A percentile compares a stretch with the other conserved stretches of the same genome.
phyloP scores from a whole-genome alignment of 2,888 invertebrate genomes.

The Dasypogon diadema region DNA sequence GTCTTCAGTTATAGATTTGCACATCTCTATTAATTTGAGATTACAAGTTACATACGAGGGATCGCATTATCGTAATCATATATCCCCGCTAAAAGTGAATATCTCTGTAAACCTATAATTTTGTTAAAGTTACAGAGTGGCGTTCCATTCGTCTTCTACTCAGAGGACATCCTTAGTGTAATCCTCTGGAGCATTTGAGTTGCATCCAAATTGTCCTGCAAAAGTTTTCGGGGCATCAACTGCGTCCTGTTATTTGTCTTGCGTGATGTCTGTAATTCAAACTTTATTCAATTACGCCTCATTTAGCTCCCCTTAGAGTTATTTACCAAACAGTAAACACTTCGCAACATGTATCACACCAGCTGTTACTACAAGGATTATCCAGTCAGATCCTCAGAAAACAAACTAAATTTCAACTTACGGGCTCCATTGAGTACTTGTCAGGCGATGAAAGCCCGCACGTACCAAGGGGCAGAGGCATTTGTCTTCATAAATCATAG shows the following conservation, averaged over 20 bases:
- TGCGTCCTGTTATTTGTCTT: conserved; percentile 34
- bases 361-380: conserved; percentile 40
- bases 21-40: too few relatives aligned
- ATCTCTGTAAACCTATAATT: too few relatives aligned
- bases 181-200: too few relatives aligned
- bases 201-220: conserved; percentile 28
- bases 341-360: conserved; percentile 34
- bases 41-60: too few relatives aligned
- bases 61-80: too few relatives aligned
- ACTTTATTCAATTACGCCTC: conserved; percentile 45
- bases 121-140: too few relatives aligned
- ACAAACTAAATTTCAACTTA: conserved; percentile 47
- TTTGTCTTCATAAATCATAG: conserved; percentile 52
- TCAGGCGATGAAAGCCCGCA: conserved; percentile 37
- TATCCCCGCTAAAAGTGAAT: too few relatives aligned
- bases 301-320: conserved; percentile 30
- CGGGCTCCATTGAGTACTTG: conserved; percentile 44
- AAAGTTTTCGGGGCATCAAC: conserved; percentile 27
- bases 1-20: too few relatives aligned
- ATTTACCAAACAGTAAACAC: conserved; percentile 38
- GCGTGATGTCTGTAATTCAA: conserved; percentile 38
- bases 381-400: conserved; percentile 41
- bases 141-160: too few relatives aligned
- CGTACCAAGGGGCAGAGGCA: conserved; percentile 46
- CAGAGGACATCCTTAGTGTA: too few relatives aligned